Percentiles rank a stretch among this genome's conserved stretches.
Conservation (phyloP, 1,140 invertebrate genomes). For the Periplaneta americana region DNA sequence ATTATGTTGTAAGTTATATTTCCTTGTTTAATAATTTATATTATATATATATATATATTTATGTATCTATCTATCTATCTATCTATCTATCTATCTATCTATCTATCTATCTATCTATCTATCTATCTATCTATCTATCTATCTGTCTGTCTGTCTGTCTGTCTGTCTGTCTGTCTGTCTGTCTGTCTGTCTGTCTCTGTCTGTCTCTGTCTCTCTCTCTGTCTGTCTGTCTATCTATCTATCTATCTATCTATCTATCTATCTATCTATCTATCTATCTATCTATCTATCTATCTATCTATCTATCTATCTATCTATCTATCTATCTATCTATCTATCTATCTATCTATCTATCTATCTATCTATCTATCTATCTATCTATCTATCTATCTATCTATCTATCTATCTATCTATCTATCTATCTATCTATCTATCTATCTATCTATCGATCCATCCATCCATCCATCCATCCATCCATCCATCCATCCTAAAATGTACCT, state of each 20-base stretch:
- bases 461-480: too few relatives aligned
- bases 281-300: background rate
- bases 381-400: background rate
- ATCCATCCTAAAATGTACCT: too few relatives aligned
- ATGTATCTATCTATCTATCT: too few relatives aligned
- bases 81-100: too few relatives aligned
- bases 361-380: background rate
- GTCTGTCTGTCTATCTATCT: too few relatives aligned
- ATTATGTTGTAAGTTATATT: too few relatives aligned
- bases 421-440: too few relatives aligned
- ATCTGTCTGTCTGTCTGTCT: slow-evolving; percentile 22
- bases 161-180: slow-evolving; percentile 25
- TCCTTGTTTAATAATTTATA: too few relatives aligned
- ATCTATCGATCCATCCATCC: too few relatives aligned
- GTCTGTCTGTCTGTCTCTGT: slow-evolving; percentile 21
- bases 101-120: too few relatives aligned
- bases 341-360: background rate
- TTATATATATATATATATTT: too few relatives aligned
- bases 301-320: background rate
- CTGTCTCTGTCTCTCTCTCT: background rate
- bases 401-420: background rate
- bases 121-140: too few relatives aligned
- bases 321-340: background rate
- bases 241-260: background rate
- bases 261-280: background rate